phyloP scores from a whole-genome alignment of 1,140 invertebrate species.

The Gryon sp. region DNA sequence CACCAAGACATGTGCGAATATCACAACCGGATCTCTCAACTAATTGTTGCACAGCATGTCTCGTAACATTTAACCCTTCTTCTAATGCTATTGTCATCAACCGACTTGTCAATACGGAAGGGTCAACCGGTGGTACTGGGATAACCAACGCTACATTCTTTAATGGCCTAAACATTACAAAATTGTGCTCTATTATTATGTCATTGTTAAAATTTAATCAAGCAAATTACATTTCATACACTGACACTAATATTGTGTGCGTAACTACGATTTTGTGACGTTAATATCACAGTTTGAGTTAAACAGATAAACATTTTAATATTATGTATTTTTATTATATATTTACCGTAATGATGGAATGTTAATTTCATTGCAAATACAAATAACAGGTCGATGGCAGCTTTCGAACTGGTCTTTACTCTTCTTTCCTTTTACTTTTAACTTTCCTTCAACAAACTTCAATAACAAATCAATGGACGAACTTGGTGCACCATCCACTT shows the following conservation, averaged over 20 bases:
- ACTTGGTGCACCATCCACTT: slow-evolving; percentile 95
- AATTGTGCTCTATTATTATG: slow-evolving; percentile 25
- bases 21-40: slow-evolving; percentile 92
- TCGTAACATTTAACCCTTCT: slow-evolving; percentile 87
- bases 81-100: slow-evolving; percentile 84
- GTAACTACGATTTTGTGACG: too few species aligned
- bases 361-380: slow-evolving; percentile 98
- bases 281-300: neutral
- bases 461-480: slow-evolving; percentile 93
- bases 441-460: slow-evolving; percentile 86
- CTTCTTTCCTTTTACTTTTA: slow-evolving; percentile 79
- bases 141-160: slow-evolving; percentile 71
- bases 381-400: slow-evolving; percentile 92
- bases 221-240: slow-evolving; percentile 1
- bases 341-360: slow-evolving; percentile 88
- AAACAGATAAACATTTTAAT: neutral
- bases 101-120: slow-evolving; percentile 82
- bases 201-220: slow-evolving; percentile 25
- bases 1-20: slow-evolving; percentile 92
- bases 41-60: slow-evolving; percentile 85
- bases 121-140: slow-evolving; percentile 70
- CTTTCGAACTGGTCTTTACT: slow-evolving; percentile 80
- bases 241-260: neutral
- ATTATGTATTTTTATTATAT: slow-evolving; percentile 5
- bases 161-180: slow-evolving; percentile 65